A percentile compares a stretch with the other conserved stretches of the same genome.
Conservation (phyloP, 2,797 vertebrate genomes). For the Falco peregrinus region DNA sequence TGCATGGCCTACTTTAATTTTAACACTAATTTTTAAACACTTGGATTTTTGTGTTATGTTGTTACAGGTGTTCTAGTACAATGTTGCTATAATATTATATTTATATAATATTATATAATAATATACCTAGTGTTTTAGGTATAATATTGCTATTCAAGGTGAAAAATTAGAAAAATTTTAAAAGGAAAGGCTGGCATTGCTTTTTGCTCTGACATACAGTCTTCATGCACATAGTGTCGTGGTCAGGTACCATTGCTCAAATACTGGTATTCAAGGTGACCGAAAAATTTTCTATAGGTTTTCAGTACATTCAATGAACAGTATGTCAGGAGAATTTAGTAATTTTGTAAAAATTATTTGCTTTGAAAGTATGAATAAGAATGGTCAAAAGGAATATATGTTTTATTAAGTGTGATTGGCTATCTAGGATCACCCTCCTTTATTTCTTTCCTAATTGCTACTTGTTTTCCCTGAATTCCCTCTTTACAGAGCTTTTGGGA, state of each 20-base stretch:
- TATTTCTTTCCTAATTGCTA: background rate
- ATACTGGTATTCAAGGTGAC: background rate
- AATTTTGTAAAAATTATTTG: background rate
- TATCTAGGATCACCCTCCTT: background rate
- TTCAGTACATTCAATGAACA: background rate
- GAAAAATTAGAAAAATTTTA: background rate
- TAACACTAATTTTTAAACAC: background rate
- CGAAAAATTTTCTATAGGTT: background rate
- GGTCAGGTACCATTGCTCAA: background rate
- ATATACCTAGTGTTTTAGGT: background rate
- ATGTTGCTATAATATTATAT: background rate
- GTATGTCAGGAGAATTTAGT: background rate
- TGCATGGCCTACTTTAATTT: background rate
- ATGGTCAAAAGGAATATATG: background rate
- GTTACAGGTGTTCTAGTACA: background rate
- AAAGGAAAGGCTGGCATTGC: background rate
- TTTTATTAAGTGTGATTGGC: background rate
- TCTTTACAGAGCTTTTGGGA: background rate
- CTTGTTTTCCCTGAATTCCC: background rate
- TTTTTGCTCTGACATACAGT: background rate
- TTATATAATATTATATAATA: too few species aligned
- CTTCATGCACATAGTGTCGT: accelerated
- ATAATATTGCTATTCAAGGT: background rate
- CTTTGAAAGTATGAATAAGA: background rate
- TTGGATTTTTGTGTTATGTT: background rate